A percentile compares a stretch with the other conserved stretches of the same genome.
These are phyloP conservation scores for Pelusios castaneus DNA, from an alignment of 2,113 vertebrate species.

Conservation along the genomic window DNA sequence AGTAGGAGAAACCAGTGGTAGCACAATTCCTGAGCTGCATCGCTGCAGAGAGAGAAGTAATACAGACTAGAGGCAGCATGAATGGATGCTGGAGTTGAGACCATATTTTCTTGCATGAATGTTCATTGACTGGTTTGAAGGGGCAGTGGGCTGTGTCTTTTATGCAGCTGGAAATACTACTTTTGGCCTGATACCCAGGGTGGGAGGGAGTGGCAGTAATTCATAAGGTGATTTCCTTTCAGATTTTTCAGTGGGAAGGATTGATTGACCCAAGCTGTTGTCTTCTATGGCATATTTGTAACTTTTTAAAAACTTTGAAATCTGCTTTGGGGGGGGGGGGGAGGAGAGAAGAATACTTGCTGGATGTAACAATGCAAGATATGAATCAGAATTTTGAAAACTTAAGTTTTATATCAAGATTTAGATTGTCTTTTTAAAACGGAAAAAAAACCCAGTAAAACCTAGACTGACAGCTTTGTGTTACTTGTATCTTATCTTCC, in stretches of 20 bases:
- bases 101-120: not conserved
- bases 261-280: not conserved
- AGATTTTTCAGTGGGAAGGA: not conserved
- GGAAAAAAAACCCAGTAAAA: not conserved
- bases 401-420: not conserved
- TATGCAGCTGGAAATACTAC: not conserved
- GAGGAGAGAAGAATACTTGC: not conserved
- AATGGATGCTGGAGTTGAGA: not conserved
- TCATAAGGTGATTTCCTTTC: accelerated
- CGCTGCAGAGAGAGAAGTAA: not conserved
- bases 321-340: not conserved
- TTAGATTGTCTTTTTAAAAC: not conserved
- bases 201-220: not conserved
- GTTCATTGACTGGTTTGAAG: not conserved
- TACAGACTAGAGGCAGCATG: not conserved
- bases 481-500: not conserved
- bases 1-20: not conserved
- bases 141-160: not conserved
- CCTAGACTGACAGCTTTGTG: not conserved
- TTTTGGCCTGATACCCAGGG: not conserved
- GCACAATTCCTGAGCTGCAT: not conserved
- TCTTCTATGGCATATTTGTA: not conserved
- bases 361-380: not conserved
- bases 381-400: not conserved
- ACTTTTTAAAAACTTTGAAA: not conserved